Evolutionary conservation across 2,888 invertebrate species (phyloP).

Genomic region (Tridacna gigas): DNA sequence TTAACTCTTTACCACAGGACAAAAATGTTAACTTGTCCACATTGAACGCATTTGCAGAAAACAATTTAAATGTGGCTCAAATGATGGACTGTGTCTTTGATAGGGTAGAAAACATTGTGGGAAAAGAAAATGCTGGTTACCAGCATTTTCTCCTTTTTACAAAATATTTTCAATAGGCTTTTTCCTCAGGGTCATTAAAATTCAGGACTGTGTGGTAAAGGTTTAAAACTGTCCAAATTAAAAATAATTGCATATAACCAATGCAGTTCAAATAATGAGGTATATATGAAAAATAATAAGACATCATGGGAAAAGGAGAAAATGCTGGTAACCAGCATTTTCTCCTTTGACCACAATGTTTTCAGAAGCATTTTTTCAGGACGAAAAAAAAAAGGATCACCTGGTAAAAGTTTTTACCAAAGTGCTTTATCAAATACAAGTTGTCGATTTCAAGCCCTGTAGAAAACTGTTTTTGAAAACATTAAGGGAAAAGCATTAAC

Average conservation of each 20-base stretch:
- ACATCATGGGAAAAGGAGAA: slow-evolving; percentile 5
- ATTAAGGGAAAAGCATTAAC: no score
- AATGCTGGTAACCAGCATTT: background rate
- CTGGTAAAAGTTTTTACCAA: no score
- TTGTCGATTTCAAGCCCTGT: no score
- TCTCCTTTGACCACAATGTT: background rate
- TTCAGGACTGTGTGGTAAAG: background rate
- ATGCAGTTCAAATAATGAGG: no score
- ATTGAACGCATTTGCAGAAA: background rate
- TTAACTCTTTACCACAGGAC: background rate
- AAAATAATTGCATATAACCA: no score
- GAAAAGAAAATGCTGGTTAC: slow-evolving; percentile 4
- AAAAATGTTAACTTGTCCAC: background rate
- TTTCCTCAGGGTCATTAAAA: background rate
- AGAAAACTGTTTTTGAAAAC: no score
- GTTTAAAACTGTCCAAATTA: no score
- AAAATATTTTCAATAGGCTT: background rate
- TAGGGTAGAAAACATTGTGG: background rate
- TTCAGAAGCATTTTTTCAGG: no score
- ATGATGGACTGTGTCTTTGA: background rate
- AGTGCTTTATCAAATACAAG: no score
- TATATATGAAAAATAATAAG: no score
- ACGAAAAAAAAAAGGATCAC: no score
- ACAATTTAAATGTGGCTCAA: background rate
- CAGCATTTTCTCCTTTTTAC: slow-evolving; percentile 10